Percentiles rank a stretch among this genome's conserved stretches.
These are phyloP conservation scores for Entomobrya proxima DNA, from an alignment of 2,888 invertebrate species.

Conservation along the genomic window DNA sequence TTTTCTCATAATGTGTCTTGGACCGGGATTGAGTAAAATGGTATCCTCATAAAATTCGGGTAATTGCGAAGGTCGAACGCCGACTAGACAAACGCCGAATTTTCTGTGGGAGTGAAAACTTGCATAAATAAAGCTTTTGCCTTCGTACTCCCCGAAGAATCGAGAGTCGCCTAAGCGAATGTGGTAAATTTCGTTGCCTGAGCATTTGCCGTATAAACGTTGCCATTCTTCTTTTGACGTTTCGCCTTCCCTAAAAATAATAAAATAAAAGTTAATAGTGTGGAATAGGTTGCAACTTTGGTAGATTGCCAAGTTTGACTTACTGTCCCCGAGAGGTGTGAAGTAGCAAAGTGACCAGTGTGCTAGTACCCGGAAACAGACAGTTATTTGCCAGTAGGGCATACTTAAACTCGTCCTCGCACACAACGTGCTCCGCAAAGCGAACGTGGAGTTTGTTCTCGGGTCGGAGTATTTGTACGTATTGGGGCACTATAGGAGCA, in stretches of 20 bases:
- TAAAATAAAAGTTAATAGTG: not conserved
- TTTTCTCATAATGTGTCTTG: slow-evolving; percentile 97
- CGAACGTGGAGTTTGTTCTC: slow-evolving; percentile 99
- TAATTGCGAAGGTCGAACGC: slow-evolving; percentile 93
- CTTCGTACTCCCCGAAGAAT: slow-evolving; percentile 99
- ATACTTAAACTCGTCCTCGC: slow-evolving; percentile 99
- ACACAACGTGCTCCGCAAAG: slow-evolving; percentile 98
- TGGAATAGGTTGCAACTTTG: not conserved
- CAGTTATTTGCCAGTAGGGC: slow-evolving; percentile 98
- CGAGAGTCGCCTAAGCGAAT: slow-evolving; percentile 92
- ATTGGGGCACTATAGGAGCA: slow-evolving; percentile 91
- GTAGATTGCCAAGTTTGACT: slow-evolving; percentile 80
- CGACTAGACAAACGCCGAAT: slow-evolving; percentile 86
- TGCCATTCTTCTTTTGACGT: slow-evolving; percentile 99
- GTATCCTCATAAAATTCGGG: slow-evolving; percentile 97
- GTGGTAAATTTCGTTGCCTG: slow-evolving; percentile 99
- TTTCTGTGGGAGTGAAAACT: slow-evolving; percentile 99
- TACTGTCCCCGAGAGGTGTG: slow-evolving; percentile 99
- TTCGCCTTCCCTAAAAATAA: slow-evolving; percentile 87
- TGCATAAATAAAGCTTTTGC: slow-evolving; percentile 99
- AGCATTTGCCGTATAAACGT: slow-evolving; percentile 96
- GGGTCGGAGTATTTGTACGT: slow-evolving; percentile 98
- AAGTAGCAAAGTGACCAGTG: slow-evolving; percentile 94
- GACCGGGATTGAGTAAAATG: slow-evolving; percentile 93
- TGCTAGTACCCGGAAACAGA: slow-evolving; percentile 98